phyloP scores from a whole-genome alignment of 2,888 invertebrate species.

The Polydrusus cervinus region DNA sequence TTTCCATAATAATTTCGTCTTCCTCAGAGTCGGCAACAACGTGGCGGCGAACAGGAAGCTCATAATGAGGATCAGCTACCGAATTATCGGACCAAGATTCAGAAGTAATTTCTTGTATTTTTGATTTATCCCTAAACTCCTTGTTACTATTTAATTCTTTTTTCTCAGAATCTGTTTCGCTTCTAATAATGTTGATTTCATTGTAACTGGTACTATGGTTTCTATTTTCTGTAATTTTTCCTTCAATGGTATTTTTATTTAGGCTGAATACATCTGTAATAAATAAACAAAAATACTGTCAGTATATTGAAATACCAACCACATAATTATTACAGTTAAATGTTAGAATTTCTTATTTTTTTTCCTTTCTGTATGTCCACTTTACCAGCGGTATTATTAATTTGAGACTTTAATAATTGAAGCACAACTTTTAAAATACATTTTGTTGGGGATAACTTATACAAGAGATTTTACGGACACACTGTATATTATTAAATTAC shows the following conservation, averaged over 20 bases:
- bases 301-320: conserved; percentile 2
- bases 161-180: conserved; percentile 22
- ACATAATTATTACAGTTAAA: too few relatives aligned
- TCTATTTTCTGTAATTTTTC: background rate
- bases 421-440: too few relatives aligned
- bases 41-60: conserved; percentile 25
- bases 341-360: background rate
- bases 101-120: conserved; percentile 12
- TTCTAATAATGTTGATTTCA: conserved; percentile 7
- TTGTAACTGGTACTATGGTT: background rate
- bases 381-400: background rate
- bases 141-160: conserved; percentile 19
- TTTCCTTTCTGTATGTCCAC: conserved; percentile 2
- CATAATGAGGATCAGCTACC: conserved; percentile 37
- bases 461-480: background rate
- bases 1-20: conserved; percentile 24
- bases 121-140: conserved; percentile 22
- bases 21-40: conserved; percentile 35
- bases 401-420: conserved; percentile 1
- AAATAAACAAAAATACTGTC: background rate
- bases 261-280: background rate
- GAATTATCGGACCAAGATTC: conserved; percentile 38
- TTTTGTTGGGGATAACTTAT: too few relatives aligned
- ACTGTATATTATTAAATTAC: conserved; percentile 5
- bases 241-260: background rate